A percentile compares a stretch with the other conserved stretches of the same genome.
These are phyloP conservation scores for Cardiocondyla obscurior DNA, from an alignment of 1,140 invertebrate species.

Conservation along the genomic window DNA sequence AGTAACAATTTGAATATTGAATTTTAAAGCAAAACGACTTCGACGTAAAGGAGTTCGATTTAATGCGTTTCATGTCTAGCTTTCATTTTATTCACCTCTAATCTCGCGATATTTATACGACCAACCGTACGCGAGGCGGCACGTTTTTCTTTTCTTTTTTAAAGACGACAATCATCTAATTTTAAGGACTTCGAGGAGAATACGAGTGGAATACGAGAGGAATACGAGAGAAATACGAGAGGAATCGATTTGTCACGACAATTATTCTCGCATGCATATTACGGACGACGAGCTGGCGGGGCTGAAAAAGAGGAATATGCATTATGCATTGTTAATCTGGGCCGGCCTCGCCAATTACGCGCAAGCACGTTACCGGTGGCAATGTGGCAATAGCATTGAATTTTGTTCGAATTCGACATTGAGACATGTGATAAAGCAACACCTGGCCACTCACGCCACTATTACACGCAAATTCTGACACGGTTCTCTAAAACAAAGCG, in stretches of 20 bases:
- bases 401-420: background rate
- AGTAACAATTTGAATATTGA: background rate
- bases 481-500: background rate
- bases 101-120: background rate
- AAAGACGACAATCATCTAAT: background rate
- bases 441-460: background rate
- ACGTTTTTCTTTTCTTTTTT: background rate
- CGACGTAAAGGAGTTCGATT: background rate
- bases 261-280: constrained; percentile 23
- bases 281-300: background rate
- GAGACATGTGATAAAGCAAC: constrained; percentile 15
- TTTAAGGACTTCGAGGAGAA: background rate
- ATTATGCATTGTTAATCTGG: constrained; percentile 53
- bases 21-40: background rate
- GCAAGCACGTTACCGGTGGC: background rate
- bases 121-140: background rate
- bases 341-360: constrained; percentile 36
- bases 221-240: background rate
- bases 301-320: constrained; percentile 4
- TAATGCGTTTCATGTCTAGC: background rate
- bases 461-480: background rate
- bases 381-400: constrained; percentile 48
- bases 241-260: background rate
- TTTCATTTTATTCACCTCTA: background rate
- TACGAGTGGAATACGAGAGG: background rate